Percentiles rank a stretch among this genome's conserved stretches.
Conservation (phyloP, 2,888 invertebrate species). For the Tetragonula carbonaria region DNA sequence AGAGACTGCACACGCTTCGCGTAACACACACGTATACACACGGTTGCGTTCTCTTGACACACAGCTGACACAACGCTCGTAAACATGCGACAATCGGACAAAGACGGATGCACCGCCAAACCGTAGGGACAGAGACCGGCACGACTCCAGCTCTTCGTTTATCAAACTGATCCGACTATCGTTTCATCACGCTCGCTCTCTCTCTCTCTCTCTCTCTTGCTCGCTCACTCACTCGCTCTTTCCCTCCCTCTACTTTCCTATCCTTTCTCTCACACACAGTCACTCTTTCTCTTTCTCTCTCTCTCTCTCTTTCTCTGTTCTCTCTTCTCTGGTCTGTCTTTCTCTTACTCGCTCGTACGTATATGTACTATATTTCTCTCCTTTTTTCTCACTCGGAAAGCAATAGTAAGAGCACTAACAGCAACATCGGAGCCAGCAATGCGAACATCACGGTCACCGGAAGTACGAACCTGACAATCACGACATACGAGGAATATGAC, state of each 20-base stretch:
- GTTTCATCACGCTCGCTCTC: constrained; percentile 23
- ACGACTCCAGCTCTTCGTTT: constrained; percentile 54
- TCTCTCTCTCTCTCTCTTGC: constrained; percentile 2
- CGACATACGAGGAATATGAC: constrained; percentile 51
- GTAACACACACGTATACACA: constrained; percentile 28
- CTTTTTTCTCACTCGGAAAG: constrained; percentile 32
- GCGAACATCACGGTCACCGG: constrained; percentile 74
- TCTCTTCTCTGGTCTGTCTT: no score
- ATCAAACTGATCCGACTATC: constrained; percentile 54
- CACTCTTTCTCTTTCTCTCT: constrained; percentile 16
- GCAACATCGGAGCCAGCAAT: constrained; percentile 52
- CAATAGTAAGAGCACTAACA: constrained; percentile 43
- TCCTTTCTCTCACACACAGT: constrained; percentile 14
- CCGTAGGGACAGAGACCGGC: constrained; percentile 37
- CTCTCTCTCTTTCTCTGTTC: neutral
- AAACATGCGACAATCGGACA: constrained; percentile 60
- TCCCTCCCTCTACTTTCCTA: constrained; percentile 12
- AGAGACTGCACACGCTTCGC: constrained; percentile 45
- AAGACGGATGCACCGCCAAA: constrained; percentile 38
- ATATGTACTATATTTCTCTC: neutral
- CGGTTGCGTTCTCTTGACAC: constrained; percentile 46
- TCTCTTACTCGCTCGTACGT: constrained; percentile 2
- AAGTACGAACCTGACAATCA: constrained; percentile 79
- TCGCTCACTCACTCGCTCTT: neutral
- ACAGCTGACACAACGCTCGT: constrained; percentile 67